Percentiles rank a stretch among this genome's conserved stretches.
These are phyloP conservation scores for Actinia equina DNA, from an alignment of 64 coral and sea anemone genomes.

Conservation along the genomic window DNA sequence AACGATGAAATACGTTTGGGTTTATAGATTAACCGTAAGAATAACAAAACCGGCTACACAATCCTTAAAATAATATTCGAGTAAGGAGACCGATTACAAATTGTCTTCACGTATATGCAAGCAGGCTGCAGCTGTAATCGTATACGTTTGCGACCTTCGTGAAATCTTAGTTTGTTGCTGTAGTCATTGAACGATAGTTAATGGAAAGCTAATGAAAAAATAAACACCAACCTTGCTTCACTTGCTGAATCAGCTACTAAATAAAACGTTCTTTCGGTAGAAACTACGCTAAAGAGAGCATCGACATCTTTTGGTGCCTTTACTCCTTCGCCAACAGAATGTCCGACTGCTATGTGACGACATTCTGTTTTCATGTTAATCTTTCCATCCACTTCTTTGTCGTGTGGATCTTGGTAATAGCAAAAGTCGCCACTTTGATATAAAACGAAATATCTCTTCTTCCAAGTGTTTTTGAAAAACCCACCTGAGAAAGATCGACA, in stretches of 20 bases:
- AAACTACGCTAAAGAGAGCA: constrained; percentile 72
- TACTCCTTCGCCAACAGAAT: constrained; percentile 71
- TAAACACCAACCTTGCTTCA: constrained; percentile 55
- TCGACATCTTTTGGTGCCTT: constrained; percentile 78
- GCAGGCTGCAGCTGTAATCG: background rate
- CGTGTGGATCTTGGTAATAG: constrained; percentile 82
- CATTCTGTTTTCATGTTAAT: constrained; percentile 90
- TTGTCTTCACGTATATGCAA: background rate
- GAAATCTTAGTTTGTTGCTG: background rate
- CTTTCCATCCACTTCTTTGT: constrained; percentile 88
- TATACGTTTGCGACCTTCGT: background rate
- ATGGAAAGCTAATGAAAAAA: background rate
- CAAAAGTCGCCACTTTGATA: constrained; percentile 88
- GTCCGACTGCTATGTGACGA: constrained; percentile 64
- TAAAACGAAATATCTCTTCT: constrained; percentile 83
- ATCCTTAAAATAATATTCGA: background rate
- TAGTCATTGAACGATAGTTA: background rate
- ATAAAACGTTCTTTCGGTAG: constrained; percentile 80
- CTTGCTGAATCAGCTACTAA: constrained; percentile 74
- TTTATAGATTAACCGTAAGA: background rate
- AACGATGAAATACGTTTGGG: background rate
- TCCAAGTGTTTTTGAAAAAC: constrained; percentile 95
- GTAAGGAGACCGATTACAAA: background rate
- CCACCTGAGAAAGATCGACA: constrained; percentile 48
- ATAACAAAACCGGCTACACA: background rate